phyloP scores from a whole-genome alignment of 2,113 vertebrate species.

The Apistogramma diplotaenia region DNA sequence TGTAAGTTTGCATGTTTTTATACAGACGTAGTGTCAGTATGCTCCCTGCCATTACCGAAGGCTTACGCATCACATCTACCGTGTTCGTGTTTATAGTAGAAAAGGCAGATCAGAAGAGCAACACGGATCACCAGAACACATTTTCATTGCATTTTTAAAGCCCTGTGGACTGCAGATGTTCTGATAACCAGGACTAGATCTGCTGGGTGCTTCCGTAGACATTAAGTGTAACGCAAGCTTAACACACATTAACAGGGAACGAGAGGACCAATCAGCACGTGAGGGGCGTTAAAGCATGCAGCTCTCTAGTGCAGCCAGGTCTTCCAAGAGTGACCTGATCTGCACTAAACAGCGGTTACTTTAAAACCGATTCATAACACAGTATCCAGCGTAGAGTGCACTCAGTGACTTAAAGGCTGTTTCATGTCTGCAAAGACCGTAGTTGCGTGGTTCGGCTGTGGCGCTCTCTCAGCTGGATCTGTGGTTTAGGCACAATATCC shows the following conservation, averaged over 20 bases:
- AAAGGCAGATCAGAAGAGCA: slow-evolving; percentile 22
- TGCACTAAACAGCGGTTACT: neutral
- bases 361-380: neutral
- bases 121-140: slow-evolving; percentile 5
- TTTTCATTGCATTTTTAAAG: neutral
- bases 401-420: neutral
- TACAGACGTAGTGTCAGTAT: slow-evolving; percentile 30
- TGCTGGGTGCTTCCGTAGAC: slow-evolving; percentile 42
- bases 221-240: slow-evolving; percentile 2
- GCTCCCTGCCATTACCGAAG: slow-evolving; percentile 34
- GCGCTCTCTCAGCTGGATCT: slow-evolving; percentile 33
- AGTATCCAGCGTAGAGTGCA: neutral
- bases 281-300: slow-evolving; percentile 18
- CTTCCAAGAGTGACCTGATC: neutral
- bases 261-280: slow-evolving; percentile 2
- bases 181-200: neutral
- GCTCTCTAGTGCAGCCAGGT: slow-evolving; percentile 35
- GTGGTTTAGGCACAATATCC: slow-evolving; percentile 60
- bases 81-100: neutral
- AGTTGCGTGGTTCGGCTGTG: slow-evolving; percentile 13
- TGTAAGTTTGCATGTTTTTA: slow-evolving; percentile 21
- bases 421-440: neutral
- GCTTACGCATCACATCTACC: neutral
- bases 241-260: slow-evolving; percentile 17
- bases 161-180: neutral